A percentile compares a stretch with the other conserved stretches of the same genome.
Conservation (phyloP, 2,888 invertebrate genomes). For the Linnaemya tessellans region DNA sequence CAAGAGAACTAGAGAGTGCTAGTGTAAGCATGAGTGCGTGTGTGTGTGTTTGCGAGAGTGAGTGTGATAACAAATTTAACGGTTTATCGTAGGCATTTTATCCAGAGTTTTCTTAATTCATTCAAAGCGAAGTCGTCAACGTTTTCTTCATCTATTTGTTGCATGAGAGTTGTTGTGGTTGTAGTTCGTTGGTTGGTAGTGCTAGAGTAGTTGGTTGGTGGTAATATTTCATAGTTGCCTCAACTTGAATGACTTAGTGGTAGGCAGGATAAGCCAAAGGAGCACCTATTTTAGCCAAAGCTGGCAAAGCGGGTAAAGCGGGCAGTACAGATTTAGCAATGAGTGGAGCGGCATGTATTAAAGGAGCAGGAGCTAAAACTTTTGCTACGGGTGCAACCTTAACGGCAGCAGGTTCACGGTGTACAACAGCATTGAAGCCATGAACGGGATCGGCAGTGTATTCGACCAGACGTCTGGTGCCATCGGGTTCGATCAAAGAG, state of each 20-base stretch:
- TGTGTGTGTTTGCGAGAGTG: conserved; percentile 21
- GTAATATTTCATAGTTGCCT: conserved; percentile 24
- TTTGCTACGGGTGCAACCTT: conserved; percentile 80
- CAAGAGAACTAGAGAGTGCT: neutral
- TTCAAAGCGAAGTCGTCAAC: conserved; percentile 72
- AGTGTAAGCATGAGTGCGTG: neutral
- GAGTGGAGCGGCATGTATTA: conserved; percentile 73
- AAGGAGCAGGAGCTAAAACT: conserved; percentile 80
- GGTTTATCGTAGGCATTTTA: conserved; percentile 56
- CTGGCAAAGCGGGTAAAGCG: conserved; percentile 77
- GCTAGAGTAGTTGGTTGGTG: conserved; percentile 27
- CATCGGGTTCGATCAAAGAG: conserved; percentile 85
- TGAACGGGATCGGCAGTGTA: conserved; percentile 85
- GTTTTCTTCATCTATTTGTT: conserved; percentile 39
- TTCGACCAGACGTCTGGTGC: conserved; percentile 85
- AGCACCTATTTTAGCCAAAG: conserved; percentile 74
- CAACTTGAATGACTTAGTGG: conserved; percentile 60
- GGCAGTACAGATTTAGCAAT: conserved; percentile 79
- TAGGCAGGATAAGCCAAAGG: conserved; percentile 74
- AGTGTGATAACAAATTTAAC: conserved; percentile 60
- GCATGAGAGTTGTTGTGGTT: conserved; percentile 47
- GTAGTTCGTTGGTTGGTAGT: conserved; percentile 57
- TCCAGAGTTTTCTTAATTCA: conserved; percentile 31
- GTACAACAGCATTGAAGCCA: conserved; percentile 86
- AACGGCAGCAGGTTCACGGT: conserved; percentile 82